phyloP scores from a whole-genome alignment of 2,888 invertebrate species.

The Agapostemon virescens region DNA sequence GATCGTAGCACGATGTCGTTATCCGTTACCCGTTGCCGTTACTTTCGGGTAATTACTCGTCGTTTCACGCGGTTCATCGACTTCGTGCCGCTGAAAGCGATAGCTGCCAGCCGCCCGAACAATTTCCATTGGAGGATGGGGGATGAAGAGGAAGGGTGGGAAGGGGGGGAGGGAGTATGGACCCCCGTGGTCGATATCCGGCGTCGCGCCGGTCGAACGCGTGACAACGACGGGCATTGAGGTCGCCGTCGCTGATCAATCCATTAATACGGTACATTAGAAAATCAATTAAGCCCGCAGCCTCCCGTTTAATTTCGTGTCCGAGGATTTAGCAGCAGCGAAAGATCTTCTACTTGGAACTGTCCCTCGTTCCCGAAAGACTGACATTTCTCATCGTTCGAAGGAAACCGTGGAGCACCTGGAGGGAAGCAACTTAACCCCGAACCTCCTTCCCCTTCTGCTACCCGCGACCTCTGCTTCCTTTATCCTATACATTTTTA shows the following conservation, averaged over 20 bases:
- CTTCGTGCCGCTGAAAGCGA: conserved; percentile 38
- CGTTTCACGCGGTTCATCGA: conserved; percentile 60
- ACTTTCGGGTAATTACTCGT: conserved; percentile 64
- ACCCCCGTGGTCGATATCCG: conserved; percentile 33
- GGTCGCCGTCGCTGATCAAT: conserved; percentile 53
- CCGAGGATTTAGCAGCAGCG: conserved; percentile 54
- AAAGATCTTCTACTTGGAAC: conserved; percentile 34
- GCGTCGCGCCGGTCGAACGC: conserved; percentile 29
- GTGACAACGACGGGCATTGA: conserved; percentile 53
- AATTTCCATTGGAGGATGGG: conserved; percentile 28
- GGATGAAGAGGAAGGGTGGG: neutral
- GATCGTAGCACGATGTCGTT: conserved; percentile 38
- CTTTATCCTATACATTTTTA: conserved; percentile 62
- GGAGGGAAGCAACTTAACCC: conserved; percentile 24
- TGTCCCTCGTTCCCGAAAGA: conserved; percentile 34
- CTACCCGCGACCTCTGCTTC: conserved; percentile 1
- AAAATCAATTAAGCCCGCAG: conserved; percentile 62
- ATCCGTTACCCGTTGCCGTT: conserved; percentile 43
- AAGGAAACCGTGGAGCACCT: conserved; percentile 10
- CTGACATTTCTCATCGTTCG: conserved; percentile 36
- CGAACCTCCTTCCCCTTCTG: neutral
- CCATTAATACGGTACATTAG: conserved; percentile 61
- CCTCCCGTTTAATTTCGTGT: conserved; percentile 57
- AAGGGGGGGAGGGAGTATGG: neutral
- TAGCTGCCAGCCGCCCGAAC: conserved; percentile 28